phyloP scores from a whole-genome alignment of 2,797 vertebrate genomes.

The Tiaroga cobitis region DNA sequence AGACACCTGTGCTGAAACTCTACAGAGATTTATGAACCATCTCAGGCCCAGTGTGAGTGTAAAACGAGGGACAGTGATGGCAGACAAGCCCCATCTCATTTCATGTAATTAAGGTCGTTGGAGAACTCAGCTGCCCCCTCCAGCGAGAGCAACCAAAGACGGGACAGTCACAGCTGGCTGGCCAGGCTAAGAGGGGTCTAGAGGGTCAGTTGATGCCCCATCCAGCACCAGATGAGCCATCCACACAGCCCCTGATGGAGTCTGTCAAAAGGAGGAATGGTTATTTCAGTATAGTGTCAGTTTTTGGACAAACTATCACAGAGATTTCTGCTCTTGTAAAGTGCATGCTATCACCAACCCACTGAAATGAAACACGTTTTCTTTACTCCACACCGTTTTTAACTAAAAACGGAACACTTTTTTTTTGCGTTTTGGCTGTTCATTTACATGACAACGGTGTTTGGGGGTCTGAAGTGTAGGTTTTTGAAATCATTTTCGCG shows the following conservation, averaged over 20 bases:
- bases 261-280: constrained; percentile 44
- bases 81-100: constrained; percentile 61
- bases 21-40: constrained; percentile 59
- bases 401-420: neutral
- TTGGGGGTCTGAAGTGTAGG: neutral
- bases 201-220: constrained; percentile 44
- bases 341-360: neutral
- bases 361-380: neutral
- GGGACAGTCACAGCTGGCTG: constrained; percentile 30
- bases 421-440: neutral
- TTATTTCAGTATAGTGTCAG: constrained; percentile 11
- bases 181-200: constrained; percentile 38
- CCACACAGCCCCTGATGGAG: constrained; percentile 37
- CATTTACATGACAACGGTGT: neutral
- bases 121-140: constrained; percentile 49
- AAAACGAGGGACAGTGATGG: constrained; percentile 57
- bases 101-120: constrained; percentile 60
- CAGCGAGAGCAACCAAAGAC: constrained; percentile 10
- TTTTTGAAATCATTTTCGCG: no score
- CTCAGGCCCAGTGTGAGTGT: constrained; percentile 42
- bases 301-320: neutral
- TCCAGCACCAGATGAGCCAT: constrained; percentile 57
- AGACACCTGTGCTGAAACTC: constrained; percentile 43
- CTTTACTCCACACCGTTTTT: neutral
- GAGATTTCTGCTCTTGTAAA: constrained; percentile 4